Percentiles rank a stretch among this genome's conserved stretches.
phyloP scores from a whole-genome alignment of 2,113 vertebrate species.

The Cyanocitta stelleri region DNA sequence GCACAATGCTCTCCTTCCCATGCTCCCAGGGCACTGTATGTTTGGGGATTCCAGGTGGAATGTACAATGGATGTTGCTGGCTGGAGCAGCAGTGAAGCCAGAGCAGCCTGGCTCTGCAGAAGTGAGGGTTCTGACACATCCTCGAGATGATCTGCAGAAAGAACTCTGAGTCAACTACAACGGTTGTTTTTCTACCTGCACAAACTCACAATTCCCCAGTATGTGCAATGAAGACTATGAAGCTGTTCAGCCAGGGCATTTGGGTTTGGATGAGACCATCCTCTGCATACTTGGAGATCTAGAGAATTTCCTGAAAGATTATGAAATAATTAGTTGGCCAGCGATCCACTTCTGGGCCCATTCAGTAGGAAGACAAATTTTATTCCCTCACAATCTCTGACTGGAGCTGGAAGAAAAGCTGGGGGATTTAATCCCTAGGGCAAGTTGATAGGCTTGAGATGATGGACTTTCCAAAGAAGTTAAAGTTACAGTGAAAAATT shows the following conservation, averaged over 20 bases:
- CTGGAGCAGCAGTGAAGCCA: not conserved
- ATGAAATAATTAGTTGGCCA: constrained; percentile 19
- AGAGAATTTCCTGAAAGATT: constrained; percentile 39
- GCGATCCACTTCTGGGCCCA: not conserved
- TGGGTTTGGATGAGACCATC: not conserved
- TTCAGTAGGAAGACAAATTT: not conserved
- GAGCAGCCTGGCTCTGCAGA: not conserved
- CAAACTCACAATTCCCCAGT: not conserved
- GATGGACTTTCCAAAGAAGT: not conserved
- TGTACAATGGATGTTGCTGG: not conserved
- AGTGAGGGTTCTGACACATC: not conserved
- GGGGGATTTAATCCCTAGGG: not conserved
- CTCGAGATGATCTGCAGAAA: not conserved
- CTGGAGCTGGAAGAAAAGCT: not conserved
- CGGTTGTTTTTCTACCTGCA: not conserved
- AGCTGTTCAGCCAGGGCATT: not conserved
- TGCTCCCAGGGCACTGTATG: not conserved
- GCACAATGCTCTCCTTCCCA: not conserved
- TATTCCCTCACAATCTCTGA: not conserved
- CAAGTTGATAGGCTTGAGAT: not conserved
- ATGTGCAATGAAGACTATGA: not conserved
- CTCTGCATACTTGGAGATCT: not conserved
- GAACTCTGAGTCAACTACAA: not conserved
- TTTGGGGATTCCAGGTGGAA: not conserved
- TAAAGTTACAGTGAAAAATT: not conserved